These are phyloP conservation scores for Pterostichus madidus DNA, from an alignment of 2,888 invertebrate genomes.

Conservation along the genomic window DNA sequence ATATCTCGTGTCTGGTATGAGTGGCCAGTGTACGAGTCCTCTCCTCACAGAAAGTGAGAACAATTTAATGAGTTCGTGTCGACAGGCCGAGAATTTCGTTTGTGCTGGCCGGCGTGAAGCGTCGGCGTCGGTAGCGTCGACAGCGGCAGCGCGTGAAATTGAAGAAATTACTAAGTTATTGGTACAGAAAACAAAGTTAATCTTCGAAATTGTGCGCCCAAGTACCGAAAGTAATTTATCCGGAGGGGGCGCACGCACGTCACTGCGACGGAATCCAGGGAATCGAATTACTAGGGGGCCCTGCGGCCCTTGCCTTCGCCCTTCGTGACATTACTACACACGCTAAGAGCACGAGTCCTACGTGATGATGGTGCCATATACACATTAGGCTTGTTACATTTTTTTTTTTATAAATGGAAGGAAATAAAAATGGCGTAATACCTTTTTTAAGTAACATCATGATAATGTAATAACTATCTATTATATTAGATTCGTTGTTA, in stretches of 20 bases:
- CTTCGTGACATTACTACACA: neutral
- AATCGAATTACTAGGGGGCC: constrained; percentile 36
- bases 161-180: constrained; percentile 67
- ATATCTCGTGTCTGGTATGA: too few species aligned
- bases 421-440: too few species aligned
- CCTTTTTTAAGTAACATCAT: too few species aligned
- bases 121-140: constrained; percentile 21
- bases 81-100: constrained; percentile 57
- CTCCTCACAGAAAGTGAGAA: constrained; percentile 53
- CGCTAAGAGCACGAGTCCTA: too few species aligned
- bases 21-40: too few species aligned
- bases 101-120: neutral
- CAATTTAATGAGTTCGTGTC: constrained; percentile 64
- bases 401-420: too few species aligned
- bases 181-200: constrained; percentile 67
- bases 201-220: constrained; percentile 65
- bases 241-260: constrained; percentile 32
- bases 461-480: too few species aligned
- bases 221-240: constrained; percentile 66
- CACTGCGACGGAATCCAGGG: constrained; percentile 34
- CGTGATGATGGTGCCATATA: too few species aligned
- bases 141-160: constrained; percentile 62
- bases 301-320: neutral
- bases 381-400: too few species aligned
- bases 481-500: too few species aligned